Conservation (phyloP, 1,140 invertebrate species). For the Copidosoma floridanum region DNA sequence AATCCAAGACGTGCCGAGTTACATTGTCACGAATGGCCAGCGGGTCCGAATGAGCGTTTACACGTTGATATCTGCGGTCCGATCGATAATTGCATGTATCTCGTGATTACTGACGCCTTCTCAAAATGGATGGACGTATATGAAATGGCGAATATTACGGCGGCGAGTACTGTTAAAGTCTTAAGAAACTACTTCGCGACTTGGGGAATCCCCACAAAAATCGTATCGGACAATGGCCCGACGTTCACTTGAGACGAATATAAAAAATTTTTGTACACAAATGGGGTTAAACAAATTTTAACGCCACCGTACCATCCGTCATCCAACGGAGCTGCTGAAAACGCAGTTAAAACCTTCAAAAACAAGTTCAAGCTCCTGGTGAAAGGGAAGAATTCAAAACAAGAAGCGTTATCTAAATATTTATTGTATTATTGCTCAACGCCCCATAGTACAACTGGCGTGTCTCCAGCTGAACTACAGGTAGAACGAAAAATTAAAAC, state of each 20-base stretch:
- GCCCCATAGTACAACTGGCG: background rate
- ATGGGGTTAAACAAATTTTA: constrained; percentile 11
- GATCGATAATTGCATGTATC: background rate
- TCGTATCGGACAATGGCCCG: constrained; percentile 12
- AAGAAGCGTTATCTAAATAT: background rate
- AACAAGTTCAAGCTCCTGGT: background rate
- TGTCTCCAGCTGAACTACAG: background rate
- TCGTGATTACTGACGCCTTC: background rate
- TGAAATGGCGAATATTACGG: background rate
- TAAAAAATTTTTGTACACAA: background rate
- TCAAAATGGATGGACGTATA: constrained; percentile 27
- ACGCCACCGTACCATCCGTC: background rate
- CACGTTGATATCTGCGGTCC: background rate
- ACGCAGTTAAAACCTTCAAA: background rate
- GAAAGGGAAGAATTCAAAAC: background rate
- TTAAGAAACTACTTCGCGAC: constrained; percentile 18
- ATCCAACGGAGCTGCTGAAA: background rate
- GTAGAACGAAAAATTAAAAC: background rate
- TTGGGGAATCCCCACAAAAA: constrained; percentile 15
- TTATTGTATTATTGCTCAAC: background rate
- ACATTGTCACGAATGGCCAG: background rate
- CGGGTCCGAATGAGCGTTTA: too few species aligned
- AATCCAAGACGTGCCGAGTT: background rate
- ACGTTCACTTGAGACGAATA: background rate
- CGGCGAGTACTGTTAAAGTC: constrained; percentile 6